Evolutionary conservation across 2,797 vertebrate genomes (phyloP).

Genomic region (Carapus acus): DNA sequence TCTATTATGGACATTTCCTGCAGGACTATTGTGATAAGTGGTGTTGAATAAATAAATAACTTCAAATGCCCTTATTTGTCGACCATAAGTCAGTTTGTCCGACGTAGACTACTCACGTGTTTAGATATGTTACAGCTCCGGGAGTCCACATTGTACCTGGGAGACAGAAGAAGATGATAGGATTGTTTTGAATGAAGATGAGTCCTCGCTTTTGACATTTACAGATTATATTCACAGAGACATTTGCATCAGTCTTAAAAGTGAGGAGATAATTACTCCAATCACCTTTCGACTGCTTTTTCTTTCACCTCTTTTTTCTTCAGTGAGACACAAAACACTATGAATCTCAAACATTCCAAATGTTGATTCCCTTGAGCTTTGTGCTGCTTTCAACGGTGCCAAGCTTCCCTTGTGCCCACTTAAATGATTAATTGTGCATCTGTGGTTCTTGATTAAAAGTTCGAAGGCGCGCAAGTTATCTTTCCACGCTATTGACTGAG

Average conservation of each 20-base stretch:
- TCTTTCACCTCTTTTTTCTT: too few species aligned
- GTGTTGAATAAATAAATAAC: slow-evolving; percentile 4
- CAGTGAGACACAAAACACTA: background rate
- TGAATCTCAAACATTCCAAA: too few species aligned
- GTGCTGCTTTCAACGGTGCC: too few species aligned
- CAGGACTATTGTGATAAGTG: too few species aligned
- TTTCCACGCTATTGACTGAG: slow-evolving; percentile 29
- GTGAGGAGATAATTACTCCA: too few species aligned
- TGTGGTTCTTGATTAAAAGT: slow-evolving; percentile 34
- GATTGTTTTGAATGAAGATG: background rate
- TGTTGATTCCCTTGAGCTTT: too few species aligned
- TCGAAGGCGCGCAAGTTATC: slow-evolving; percentile 19
- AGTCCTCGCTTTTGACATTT: background rate
- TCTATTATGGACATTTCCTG: too few species aligned
- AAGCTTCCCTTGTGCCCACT: background rate
- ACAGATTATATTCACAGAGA: too few species aligned
- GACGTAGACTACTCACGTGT: slow-evolving; percentile 76
- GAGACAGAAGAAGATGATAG: slow-evolving; percentile 15
- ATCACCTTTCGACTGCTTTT: too few species aligned
- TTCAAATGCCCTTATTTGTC: slow-evolving; percentile 14
- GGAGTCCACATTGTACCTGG: slow-evolving; percentile 94
- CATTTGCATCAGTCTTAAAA: background rate
- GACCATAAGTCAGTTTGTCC: slow-evolving; percentile 20
- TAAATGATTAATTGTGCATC: slow-evolving; percentile 10
- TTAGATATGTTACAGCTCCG: slow-evolving; percentile 92